Percentiles rank a stretch among this genome's conserved stretches.
phyloP scores from a whole-genome alignment of 2,113 vertebrate genomes.

The Desmodus rotundus region DNA sequence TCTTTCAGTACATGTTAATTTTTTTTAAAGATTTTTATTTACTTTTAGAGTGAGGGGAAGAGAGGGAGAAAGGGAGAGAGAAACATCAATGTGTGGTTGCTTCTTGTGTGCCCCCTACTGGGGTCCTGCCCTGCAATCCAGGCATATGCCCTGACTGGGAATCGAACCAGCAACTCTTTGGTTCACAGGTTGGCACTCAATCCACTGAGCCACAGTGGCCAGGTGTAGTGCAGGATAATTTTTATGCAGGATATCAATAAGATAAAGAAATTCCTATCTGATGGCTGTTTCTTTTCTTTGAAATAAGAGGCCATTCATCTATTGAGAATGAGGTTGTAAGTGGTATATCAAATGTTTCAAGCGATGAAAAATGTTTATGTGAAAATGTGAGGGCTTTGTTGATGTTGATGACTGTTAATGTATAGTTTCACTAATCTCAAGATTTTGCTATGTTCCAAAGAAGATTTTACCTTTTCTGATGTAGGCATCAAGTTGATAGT shows the following conservation, averaged over 20 bases:
- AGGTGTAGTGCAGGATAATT: neutral
- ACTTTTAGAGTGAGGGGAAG: no score
- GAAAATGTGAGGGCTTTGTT: neutral
- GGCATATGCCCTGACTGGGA: no score
- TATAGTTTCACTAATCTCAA: neutral
- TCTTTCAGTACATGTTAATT: neutral
- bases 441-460: neutral
- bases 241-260: neutral
- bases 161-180: no score
- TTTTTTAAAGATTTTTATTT: neutral
- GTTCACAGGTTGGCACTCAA: no score
- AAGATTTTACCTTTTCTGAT: neutral
- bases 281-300: neutral
- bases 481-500: neutral
- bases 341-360: neutral
- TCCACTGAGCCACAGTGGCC: no score
- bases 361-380: neutral
- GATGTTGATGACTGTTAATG: neutral
- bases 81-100: no score
- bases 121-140: no score
- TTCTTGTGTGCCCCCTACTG: no score
- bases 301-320: neutral
- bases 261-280: neutral
- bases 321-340: neutral
- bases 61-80: no score